Conservation (phyloP, 2,888 invertebrate species). For the Agrotis segetum region DNA sequence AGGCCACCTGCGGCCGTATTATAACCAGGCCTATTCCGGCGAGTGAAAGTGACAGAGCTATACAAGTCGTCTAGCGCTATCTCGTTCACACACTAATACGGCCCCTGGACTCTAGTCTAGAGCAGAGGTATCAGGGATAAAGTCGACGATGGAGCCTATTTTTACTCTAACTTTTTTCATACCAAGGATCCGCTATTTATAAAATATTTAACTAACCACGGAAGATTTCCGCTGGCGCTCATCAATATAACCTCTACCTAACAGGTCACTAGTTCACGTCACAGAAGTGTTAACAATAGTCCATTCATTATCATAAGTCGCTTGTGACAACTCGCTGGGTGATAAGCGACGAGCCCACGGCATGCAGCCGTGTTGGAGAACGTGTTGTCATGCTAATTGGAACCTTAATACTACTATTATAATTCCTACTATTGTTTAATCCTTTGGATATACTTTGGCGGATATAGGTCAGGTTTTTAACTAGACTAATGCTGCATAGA, state of each 20-base stretch:
- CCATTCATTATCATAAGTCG: constrained; percentile 57
- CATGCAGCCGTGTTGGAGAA: constrained; percentile 18
- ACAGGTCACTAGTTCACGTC: constrained; percentile 9
- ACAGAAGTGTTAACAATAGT: constrained; percentile 52
- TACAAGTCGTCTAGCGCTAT: no score
- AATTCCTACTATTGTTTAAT: constrained; percentile 13
- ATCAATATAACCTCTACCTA: constrained; percentile 13
- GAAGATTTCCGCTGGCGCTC: neutral
- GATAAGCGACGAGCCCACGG: constrained; percentile 47
- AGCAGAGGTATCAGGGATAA: no score
- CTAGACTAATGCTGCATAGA: neutral
- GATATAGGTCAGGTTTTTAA: constrained; percentile 2
- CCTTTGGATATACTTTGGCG: neutral
- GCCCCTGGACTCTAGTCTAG: no score
- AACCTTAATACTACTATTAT: neutral
- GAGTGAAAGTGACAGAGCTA: no score
- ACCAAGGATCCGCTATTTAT: neutral
- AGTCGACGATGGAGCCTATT: no score
- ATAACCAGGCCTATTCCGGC: no score
- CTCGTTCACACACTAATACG: no score
- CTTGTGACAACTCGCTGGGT: constrained; percentile 46
- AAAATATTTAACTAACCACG: neutral
- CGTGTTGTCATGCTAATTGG: constrained; percentile 39
- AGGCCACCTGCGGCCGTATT: no score
- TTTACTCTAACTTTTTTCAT: no score